phyloP scores from a whole-genome alignment of 2,113 vertebrate genomes.

The Peromyscus leucopus region DNA sequence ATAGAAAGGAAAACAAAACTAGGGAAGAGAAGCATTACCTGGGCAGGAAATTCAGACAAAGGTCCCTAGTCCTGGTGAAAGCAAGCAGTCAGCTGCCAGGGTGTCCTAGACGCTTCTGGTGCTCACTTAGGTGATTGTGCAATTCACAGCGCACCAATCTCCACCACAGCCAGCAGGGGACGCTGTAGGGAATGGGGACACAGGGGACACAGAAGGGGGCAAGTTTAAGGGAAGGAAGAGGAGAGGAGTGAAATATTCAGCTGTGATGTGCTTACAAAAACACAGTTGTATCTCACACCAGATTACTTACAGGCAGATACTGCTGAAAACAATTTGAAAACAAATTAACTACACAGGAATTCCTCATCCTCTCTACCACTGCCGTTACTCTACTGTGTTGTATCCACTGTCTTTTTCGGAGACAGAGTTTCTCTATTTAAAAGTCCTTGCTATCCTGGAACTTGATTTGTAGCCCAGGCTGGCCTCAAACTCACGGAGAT shows the following conservation, averaged over 20 bases:
- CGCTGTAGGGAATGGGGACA: conserved; percentile 87
- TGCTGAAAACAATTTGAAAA: conserved; percentile 51
- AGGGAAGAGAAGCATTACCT: conserved; percentile 87
- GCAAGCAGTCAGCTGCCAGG: conserved; percentile 87
- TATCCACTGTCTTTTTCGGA: neutral
- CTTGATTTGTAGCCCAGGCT: neutral
- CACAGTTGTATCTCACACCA: conserved; percentile 75
- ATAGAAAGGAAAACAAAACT: conserved; percentile 40
- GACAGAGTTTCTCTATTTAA: neutral
- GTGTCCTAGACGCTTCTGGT: conserved; percentile 85
- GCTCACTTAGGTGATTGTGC: conserved; percentile 85
- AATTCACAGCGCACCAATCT: conserved; percentile 87
- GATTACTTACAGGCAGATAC: conserved; percentile 58
- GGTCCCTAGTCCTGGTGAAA: conserved; percentile 87
- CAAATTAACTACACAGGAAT: conserved; percentile 5
- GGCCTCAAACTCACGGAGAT: neutral
- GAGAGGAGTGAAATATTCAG: conserved; percentile 86
- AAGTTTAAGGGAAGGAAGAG: conserved; percentile 85
- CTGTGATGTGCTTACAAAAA: conserved; percentile 68
- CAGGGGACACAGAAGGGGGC: conserved; percentile 86
- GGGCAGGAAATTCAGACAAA: conserved; percentile 88
- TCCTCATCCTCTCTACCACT: conserved; percentile 42
- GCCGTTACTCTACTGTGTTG: neutral
- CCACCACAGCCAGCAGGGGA: conserved; percentile 88
- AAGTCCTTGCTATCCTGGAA: neutral